Percentiles rank a stretch among this genome's conserved stretches.
Evolutionary conservation across 2,888 invertebrate species (phyloP).

Genomic region (Lottia gigantea): DNA sequence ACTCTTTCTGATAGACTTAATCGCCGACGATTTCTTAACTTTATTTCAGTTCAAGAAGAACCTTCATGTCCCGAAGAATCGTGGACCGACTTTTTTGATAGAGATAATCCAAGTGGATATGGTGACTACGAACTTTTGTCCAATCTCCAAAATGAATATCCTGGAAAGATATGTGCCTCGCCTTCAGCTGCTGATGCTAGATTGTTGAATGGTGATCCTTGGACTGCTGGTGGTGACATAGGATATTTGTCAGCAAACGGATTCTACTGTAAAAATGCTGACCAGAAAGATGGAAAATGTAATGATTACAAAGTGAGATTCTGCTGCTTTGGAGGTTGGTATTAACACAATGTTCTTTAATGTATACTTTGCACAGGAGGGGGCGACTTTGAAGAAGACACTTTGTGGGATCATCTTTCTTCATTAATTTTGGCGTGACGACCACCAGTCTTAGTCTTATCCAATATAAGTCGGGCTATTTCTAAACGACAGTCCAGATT

Average conservation of each 20-base stretch:
- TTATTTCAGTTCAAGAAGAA: too few species aligned
- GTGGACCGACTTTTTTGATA: background rate
- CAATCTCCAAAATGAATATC: background rate
- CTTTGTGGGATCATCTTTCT: too few species aligned
- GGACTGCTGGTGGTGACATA: background rate
- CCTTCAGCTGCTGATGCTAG: slow-evolving; percentile 1
- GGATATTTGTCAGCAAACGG: background rate
- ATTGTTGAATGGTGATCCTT: background rate
- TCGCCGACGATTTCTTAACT: too few species aligned
- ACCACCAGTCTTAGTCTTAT: too few species aligned
- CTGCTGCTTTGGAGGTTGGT: background rate
- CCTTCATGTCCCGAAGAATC: background rate
- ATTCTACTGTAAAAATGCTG: background rate
- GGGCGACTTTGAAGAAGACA: too few species aligned
- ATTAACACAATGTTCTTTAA: background rate
- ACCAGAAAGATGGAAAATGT: background rate
- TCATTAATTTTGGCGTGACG: too few species aligned
- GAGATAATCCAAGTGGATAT: background rate
- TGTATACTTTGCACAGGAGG: too few species aligned
- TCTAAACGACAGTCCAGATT: too few species aligned
- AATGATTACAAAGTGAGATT: slow-evolving; percentile 1
- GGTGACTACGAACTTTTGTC: slow-evolving; percentile 2
- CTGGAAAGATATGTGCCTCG: background rate
- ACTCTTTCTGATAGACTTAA: too few species aligned
- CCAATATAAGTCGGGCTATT: too few species aligned